Base-by-base conservation (phyloP, 2,113 vertebrate species). In the Porphyrio hochstetteri region DNA sequence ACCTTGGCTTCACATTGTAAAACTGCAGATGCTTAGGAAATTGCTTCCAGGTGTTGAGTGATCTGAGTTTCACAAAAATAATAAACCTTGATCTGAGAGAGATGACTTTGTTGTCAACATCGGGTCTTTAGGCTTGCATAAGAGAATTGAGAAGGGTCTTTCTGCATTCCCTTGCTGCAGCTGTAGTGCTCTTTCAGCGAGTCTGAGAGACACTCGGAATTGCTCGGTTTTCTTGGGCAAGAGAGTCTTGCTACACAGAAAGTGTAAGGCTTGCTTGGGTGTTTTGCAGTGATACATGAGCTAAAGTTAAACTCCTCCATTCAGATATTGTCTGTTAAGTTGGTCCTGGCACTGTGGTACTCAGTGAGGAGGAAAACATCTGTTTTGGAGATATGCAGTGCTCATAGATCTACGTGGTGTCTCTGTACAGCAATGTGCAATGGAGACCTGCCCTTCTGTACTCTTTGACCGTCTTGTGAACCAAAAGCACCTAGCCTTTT, bases 1-100 rank as follows among this genome's bases (percentile, higher is more conserved):
- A 95, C 86, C 68, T 93, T 92, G 68, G 60, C 59, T 95, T 88
- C 89, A 90, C 74, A 55, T 95, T 95, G 95, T 94, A 91, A 97
- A 96, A 95, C 80, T 93, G 89, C 96, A 96, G 87, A 96, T 92
- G 91, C 92, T 95, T 83, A 95, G 91, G 95, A 96, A 96, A 97
- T 97, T 96, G 94, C 78, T 68, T 96, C 78, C 91, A 95, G 92
- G 91, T 93, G 89, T 78, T 91, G 83, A 86, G 94, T 92, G 93
- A 95, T 94, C 52, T 8, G 67, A 91, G 63, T 83, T 93, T 89
- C 86, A 95, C 81, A 85, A 89, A 95, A 93, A 94, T 90, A 96
- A 95, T 88, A 96, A 95, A 95, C 78, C 68, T 94, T 88, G 50
- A 75, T 92, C 80, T 71, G 75, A 92, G 84, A 87, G 63, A 91